Conservation (phyloP, 92 coral and sea anemone species). For the Diadumene lineata region DNA sequence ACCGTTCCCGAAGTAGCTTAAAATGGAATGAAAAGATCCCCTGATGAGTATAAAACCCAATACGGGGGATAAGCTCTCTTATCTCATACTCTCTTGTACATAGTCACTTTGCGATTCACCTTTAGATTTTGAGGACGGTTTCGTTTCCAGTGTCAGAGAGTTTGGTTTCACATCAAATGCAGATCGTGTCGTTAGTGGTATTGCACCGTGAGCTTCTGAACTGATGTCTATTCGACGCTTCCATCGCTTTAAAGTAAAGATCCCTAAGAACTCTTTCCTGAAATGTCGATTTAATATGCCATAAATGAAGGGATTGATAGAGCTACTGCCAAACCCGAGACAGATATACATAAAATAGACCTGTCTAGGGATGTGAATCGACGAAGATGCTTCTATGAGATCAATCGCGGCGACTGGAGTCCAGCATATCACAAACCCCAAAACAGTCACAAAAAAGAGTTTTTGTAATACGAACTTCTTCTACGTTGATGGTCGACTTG, state of each 20-base stretch:
- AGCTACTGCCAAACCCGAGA: slow-evolving; percentile 73
- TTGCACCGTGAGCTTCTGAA: no score
- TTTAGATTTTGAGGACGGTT: no score
- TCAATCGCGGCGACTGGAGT: slow-evolving; percentile 73
- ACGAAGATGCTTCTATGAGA: slow-evolving; percentile 50
- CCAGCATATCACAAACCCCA: slow-evolving; percentile 75
- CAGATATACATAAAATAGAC: slow-evolving; percentile 55
- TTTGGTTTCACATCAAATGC: no score
- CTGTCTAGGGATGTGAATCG: slow-evolving; percentile 51
- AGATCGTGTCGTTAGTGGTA: no score
- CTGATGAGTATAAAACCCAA: no score
- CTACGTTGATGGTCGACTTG: slow-evolving; percentile 42
- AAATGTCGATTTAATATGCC: slow-evolving; percentile 78
- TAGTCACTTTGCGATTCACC: no score
- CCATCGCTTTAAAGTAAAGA: slow-evolving; percentile 6
- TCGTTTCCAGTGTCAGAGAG: no score
- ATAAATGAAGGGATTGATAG: slow-evolving; percentile 81
- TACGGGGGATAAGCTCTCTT: no score
- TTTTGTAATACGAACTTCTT: slow-evolving; percentile 71
- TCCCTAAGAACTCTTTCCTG: slow-evolving; percentile 56
- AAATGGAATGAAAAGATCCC: no score
- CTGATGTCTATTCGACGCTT: no score
- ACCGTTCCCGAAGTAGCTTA: no score
- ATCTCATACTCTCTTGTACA: no score
- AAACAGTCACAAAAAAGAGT: slow-evolving; percentile 65